Evolutionary conservation across 2,113 vertebrate species (phyloP).

Genomic region (Odocoileus virginianus): DNA sequence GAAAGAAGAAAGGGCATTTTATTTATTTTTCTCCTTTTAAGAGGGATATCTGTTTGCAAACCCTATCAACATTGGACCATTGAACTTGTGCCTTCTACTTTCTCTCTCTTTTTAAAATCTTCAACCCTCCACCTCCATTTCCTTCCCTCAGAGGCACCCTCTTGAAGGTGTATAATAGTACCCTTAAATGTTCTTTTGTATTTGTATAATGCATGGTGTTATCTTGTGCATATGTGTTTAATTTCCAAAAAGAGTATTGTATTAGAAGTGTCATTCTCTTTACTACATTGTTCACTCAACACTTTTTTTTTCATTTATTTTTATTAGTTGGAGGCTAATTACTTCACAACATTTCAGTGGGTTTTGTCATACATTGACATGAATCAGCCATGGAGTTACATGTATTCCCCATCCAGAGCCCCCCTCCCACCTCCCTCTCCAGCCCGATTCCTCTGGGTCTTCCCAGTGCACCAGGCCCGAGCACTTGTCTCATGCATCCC

Average conservation of each 20-base stretch:
- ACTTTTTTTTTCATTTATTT: neutral
- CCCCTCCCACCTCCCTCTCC: too few species aligned
- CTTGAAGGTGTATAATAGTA: neutral
- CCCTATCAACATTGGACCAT: neutral
- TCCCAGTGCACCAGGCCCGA: too few species aligned
- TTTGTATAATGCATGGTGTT: neutral
- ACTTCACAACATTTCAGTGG: too few species aligned
- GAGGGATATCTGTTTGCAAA: neutral
- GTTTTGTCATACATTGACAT: too few species aligned
- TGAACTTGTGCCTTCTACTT: neutral
- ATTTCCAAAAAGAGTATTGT: neutral
- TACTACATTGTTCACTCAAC: neutral
- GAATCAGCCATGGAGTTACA: too few species aligned
- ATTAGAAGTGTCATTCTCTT: neutral
- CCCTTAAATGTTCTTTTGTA: neutral
- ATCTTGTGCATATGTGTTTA: neutral
- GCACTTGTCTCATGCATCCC: too few species aligned
- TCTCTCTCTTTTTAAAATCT: neutral
- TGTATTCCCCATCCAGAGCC: too few species aligned
- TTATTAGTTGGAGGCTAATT: too few species aligned
- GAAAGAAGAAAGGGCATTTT: neutral
- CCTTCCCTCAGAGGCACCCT: neutral
- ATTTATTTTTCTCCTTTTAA: slow-evolving; percentile 5
- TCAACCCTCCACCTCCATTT: neutral
- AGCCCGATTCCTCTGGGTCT: too few species aligned